These are phyloP conservation scores for Passerina amoena DNA, from an alignment of 2,113 vertebrate genomes.

Conservation along the genomic window DNA sequence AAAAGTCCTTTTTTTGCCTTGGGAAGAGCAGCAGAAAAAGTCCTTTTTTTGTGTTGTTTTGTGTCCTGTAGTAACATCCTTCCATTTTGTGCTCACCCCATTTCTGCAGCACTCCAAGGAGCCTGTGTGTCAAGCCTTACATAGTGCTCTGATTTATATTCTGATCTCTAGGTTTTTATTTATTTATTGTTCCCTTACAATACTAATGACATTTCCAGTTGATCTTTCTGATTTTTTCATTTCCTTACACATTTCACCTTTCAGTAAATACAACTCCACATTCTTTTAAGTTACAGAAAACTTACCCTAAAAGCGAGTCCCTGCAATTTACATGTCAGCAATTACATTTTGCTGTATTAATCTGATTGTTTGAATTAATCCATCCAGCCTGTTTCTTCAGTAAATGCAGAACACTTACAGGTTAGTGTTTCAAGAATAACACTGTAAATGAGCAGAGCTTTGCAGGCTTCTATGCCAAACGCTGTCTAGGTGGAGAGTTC, in stretches of 20 bases:
- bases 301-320: fast-evolving
- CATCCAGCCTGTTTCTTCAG: background rate
- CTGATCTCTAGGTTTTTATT: background rate
- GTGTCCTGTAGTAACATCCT: no score
- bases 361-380: background rate
- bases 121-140: background rate
- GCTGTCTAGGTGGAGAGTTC: background rate
- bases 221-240: background rate
- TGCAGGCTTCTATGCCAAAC: background rate
- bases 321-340: background rate
- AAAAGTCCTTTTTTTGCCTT: no score
- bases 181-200: background rate
- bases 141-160: background rate
- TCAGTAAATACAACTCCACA: background rate
- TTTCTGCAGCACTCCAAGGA: background rate
- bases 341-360: background rate
- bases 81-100: background rate
- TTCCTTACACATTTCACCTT: background rate
- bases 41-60: no score
- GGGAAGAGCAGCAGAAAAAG: no score
- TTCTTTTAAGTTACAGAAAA: background rate
- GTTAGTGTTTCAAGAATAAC: background rate
- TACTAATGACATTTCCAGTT: background rate
- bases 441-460: background rate
- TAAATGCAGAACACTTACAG: background rate